These are phyloP conservation scores for Crocuta crocuta DNA, from an alignment of 2,113 vertebrate species.

Conservation along the genomic window DNA sequence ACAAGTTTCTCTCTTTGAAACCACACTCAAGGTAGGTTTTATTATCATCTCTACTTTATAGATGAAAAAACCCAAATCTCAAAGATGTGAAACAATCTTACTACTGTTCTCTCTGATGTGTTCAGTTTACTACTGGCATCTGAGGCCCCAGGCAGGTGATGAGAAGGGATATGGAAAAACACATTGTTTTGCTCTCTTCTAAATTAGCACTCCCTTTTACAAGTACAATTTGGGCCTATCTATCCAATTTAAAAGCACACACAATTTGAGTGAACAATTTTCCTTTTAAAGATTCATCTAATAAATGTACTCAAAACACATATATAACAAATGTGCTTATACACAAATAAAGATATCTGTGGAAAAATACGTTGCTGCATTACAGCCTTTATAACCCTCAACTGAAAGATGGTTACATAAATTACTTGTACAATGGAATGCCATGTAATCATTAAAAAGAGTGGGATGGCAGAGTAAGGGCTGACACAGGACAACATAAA, in stretches of 20 bases:
- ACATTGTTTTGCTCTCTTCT: background rate
- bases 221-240: background rate
- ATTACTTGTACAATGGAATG: slow-evolving; percentile 7
- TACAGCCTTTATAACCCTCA: slow-evolving; percentile 9
- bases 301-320: background rate
- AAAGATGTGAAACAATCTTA: slow-evolving; percentile 11
- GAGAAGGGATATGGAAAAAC: background rate
- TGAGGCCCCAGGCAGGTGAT: background rate
- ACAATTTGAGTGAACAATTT: slow-evolving; percentile 38
- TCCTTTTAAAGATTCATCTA: background rate
- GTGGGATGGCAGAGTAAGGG: background rate
- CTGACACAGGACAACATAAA: slow-evolving; percentile 5
- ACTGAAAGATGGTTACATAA: background rate
- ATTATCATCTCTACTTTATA: background rate
- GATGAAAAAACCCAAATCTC: background rate
- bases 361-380: background rate
- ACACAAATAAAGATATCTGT: background rate
- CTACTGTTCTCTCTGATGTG: background rate
- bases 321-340: background rate
- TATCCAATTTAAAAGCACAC: slow-evolving; percentile 4
- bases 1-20: slow-evolving; percentile 16
- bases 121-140: background rate
- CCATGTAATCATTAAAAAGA: background rate
- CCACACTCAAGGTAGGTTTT: slow-evolving; percentile 18
- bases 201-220: background rate